phyloP scores from a whole-genome alignment of 2,888 invertebrate genomes.

The Scaeva pyrastri region DNA sequence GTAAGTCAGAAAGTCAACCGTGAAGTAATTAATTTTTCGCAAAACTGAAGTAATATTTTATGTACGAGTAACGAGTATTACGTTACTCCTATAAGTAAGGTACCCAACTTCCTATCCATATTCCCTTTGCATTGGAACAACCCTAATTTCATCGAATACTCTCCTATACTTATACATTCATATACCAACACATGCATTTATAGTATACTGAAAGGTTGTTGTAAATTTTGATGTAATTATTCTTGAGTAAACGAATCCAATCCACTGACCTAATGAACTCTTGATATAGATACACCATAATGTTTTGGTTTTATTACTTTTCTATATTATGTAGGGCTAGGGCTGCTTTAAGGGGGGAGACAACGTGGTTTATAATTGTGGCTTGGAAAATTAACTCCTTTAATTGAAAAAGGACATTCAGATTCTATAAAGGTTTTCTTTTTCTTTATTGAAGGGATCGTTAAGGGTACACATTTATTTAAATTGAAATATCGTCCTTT shows the following conservation, averaged over 20 bases:
- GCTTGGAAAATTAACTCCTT: conserved; percentile 3
- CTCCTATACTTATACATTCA: no score
- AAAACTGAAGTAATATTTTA: conserved; percentile 35
- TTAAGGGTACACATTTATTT: no score
- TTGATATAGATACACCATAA: conserved; percentile 25
- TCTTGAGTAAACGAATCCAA: conserved; percentile 29
- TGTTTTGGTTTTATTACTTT: neutral
- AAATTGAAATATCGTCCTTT: no score
- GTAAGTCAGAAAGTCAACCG: conserved; percentile 34
- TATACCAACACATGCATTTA: no score
- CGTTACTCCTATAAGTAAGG: no score
- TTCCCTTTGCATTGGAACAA: conserved; percentile 10
- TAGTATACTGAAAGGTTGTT: no score
- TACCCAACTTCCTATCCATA: neutral
- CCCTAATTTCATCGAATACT: conserved; percentile 35
- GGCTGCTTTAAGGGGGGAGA: neutral
- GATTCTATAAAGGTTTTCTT: neutral
- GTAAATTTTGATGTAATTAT: conserved; percentile 20
- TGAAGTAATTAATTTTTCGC: conserved; percentile 29
- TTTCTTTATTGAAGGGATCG: no score
- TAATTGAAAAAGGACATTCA: conserved; percentile 21
- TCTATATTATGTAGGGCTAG: neutral
- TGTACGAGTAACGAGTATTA: neutral
- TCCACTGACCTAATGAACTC: conserved; percentile 49
- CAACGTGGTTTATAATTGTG: conserved; percentile 9